A percentile compares a stretch with the other conserved stretches of the same genome.
Evolutionary conservation across 2,888 invertebrate species (phyloP).

Genomic region (Amblyteles armatorius): DNA sequence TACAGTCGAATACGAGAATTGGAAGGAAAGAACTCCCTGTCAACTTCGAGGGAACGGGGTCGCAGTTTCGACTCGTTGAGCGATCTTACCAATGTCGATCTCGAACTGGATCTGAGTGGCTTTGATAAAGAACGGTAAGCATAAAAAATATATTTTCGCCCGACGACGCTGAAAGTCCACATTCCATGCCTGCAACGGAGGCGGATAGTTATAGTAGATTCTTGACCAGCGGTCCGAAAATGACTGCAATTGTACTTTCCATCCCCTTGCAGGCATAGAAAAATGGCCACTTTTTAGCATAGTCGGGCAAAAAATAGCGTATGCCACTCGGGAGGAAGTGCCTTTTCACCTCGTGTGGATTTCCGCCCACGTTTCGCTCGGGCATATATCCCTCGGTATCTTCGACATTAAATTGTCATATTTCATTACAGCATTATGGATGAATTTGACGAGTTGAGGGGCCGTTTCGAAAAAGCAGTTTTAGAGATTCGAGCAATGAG

Average conservation of each 20-base stretch:
- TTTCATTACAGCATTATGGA: constrained; percentile 88
- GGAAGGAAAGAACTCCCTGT: constrained; percentile 87
- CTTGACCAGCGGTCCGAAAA: too few species aligned
- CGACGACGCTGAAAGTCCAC: too few species aligned
- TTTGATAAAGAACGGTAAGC: constrained; percentile 88
- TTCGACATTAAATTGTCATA: not conserved
- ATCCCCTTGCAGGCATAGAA: too few species aligned
- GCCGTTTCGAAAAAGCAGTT: constrained; percentile 93
- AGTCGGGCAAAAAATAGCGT: too few species aligned
- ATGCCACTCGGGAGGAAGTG: too few species aligned
- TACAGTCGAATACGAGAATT: constrained; percentile 90
- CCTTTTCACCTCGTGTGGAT: too few species aligned
- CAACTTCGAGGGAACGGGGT: constrained; percentile 87
- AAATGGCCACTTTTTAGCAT: too few species aligned
- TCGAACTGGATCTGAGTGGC: constrained; percentile 90
- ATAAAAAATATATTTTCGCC: not conserved
- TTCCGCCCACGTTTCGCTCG: too few species aligned
- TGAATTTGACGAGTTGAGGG: constrained; percentile 91
- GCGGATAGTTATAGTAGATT: too few species aligned
- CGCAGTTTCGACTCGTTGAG: constrained; percentile 92
- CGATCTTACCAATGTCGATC: constrained; percentile 92
- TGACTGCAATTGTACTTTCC: too few species aligned
- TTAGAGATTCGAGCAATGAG: constrained; percentile 94
- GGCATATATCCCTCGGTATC: not conserved
- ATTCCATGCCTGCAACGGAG: too few species aligned